phyloP scores from a whole-genome alignment of 2,888 invertebrate species.

The Trachelus troglodyta region DNA sequence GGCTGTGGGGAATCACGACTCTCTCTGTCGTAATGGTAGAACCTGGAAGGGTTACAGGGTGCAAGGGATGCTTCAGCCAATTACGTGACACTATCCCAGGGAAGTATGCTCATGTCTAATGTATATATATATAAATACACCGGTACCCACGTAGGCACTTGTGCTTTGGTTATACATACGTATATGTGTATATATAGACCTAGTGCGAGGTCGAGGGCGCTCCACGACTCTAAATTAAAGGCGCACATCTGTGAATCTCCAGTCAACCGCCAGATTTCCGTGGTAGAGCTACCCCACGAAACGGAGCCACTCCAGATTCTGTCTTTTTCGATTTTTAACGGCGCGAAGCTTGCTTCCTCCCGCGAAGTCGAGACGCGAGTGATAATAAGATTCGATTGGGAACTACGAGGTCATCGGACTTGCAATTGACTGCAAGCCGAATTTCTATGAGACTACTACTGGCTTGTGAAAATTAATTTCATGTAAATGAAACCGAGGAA shows the following conservation, averaged over 20 bases:
- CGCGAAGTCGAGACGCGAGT: background rate
- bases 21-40: background rate
- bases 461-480: background rate
- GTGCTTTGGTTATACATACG: constrained; percentile 18
- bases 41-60: background rate
- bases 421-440: background rate
- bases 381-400: background rate
- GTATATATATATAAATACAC: constrained; percentile 16
- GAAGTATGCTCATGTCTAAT: constrained; percentile 4
- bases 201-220: constrained; percentile 61
- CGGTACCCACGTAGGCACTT: constrained; percentile 20
- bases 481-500: background rate
- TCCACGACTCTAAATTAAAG: constrained; percentile 62
- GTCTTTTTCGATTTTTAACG: background rate
- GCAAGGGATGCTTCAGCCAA: constrained; percentile 15
- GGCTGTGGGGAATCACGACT: background rate
- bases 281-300: constrained; percentile 26
- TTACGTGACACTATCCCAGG: constrained; percentile 20
- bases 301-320: background rate
- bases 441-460: background rate
- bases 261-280: constrained; percentile 61
- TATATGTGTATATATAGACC: constrained; percentile 21
- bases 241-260: constrained; percentile 60
- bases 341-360: background rate
- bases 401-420: background rate